Evolutionary conservation across 2,797 vertebrate genomes (phyloP), one percentile per base, ranked within the genome.

Genomic region (Peromyscus melanophrys): DNA sequence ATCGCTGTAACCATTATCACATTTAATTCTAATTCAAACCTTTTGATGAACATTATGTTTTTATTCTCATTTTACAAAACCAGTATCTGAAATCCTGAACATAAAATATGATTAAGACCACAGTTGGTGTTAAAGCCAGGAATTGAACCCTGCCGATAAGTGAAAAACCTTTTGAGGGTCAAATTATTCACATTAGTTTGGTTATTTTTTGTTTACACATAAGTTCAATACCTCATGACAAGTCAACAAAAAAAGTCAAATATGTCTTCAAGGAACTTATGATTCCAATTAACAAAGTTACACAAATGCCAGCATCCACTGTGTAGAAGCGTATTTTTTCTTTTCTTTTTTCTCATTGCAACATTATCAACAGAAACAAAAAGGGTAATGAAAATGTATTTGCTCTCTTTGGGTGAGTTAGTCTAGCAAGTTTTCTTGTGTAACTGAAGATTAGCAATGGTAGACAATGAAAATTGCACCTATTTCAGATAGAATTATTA

Each of bases 351-450:
- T 73, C 13, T 37, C 8, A 2, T 21, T 40, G 94, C 85, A 94
- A 61, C 65, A 93, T 96, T 94, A 96, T 86, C 31, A 89, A 78
- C 6, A 83, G 46, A 97, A 95, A 89, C 85, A 96, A 95, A 23
- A 95, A 84, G 43, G 7, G 5, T 31, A 61, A 67, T 43, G 25
- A 63, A 95, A 75, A 95, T 69, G 59, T 55, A 88, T 93, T 95
- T 90, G 34, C 46, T 96, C 57, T 95, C 88, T n/a, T 96, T 67
- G 81, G 12, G 43, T 40, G 40, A 95, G 29, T 67, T 95, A 17
- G 95, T 37, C 43, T 25, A 89, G 43, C 23, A 93, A 92, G 29
- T 0, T 2, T 95, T 88, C 46, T 94, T 85, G 96, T 96, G 75
- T 82, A 52, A 46, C 49, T 87, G 17, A 75, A 63, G 73, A 63